Conservation (phyloP, 2,888 invertebrate species). For the Acleris cristana region DNA sequence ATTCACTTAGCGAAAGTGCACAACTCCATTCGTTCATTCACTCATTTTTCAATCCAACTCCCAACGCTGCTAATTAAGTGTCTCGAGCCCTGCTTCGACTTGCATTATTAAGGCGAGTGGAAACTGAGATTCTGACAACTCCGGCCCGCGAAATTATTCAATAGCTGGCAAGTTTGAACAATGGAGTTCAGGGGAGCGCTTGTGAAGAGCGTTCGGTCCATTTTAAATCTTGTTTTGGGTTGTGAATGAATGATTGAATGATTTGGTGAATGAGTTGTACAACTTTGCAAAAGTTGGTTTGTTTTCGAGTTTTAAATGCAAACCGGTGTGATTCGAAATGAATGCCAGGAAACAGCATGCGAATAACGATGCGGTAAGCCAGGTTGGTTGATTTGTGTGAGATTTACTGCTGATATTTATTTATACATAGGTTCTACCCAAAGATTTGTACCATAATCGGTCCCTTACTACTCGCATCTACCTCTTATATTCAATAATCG, state of each 20-base stretch:
- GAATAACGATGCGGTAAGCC: too few relatives aligned
- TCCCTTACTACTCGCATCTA: too few relatives aligned
- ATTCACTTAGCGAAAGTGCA: not conserved
- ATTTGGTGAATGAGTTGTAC: constrained; percentile 3
- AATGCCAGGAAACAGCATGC: too few relatives aligned
- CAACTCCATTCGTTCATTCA: not conserved
- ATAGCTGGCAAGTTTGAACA: constrained; percentile 18
- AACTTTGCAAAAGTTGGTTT: not conserved
- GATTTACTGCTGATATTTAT: too few relatives aligned
- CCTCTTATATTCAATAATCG: too few relatives aligned
- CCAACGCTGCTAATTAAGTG: constrained; percentile 5
- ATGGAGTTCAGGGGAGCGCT: constrained; percentile 17
- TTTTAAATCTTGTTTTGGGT: constrained; percentile 14
- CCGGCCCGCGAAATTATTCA: constrained; percentile 15
- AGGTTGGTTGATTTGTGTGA: too few relatives aligned
- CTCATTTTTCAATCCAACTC: constrained; percentile 9
- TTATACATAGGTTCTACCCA: too few relatives aligned
- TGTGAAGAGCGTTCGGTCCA: constrained; percentile 13
- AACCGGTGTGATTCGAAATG: too few relatives aligned
- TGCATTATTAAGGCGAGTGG: constrained; percentile 26
- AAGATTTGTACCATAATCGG: too few relatives aligned
- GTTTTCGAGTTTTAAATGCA: not conserved
- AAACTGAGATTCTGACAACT: constrained; percentile 30
- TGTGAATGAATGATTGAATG: constrained; percentile 9
- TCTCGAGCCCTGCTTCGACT: not conserved